These are phyloP conservation scores for Sylvietta virens DNA, from an alignment of 2,113 vertebrate species.

Conservation along the genomic window DNA sequence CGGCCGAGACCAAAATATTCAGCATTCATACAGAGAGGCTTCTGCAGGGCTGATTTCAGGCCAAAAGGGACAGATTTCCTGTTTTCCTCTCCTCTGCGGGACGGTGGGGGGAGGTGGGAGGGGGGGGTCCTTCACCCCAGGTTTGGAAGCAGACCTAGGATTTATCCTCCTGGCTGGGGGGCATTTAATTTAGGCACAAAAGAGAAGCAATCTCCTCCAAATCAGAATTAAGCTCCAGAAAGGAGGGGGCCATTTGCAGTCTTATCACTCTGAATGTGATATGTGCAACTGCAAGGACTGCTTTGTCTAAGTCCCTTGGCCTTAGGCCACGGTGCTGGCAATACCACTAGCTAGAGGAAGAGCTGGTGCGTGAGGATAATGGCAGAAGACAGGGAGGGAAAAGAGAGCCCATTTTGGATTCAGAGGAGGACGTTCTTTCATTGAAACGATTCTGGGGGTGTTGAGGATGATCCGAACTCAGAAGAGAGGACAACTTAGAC, in stretches of 20 bases:
- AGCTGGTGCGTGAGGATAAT: slow-evolving; percentile 74
- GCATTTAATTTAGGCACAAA: slow-evolving; percentile 22
- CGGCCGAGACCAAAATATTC: slow-evolving; percentile 37
- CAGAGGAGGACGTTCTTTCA: slow-evolving; percentile 51
- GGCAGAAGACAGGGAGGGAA: slow-evolving; percentile 71
- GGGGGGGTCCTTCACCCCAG: background rate
- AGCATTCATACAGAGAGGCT: slow-evolving; percentile 34
- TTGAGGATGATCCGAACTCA: slow-evolving; percentile 15
- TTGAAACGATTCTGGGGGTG: slow-evolving; percentile 41
- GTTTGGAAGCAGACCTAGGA: slow-evolving; percentile 19
- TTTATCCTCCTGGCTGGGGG: background rate
- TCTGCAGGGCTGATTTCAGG: slow-evolving; percentile 54
- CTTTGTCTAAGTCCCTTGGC: slow-evolving; percentile 79
- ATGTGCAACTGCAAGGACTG: slow-evolving; percentile 67
- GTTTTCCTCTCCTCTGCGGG: slow-evolving; percentile 55
- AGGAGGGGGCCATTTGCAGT: slow-evolving; percentile 63
- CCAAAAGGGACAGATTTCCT: slow-evolving; percentile 62
- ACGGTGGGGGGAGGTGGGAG: background rate
- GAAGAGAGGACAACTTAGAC: slow-evolving; percentile 44
- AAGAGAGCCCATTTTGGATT: slow-evolving; percentile 80
- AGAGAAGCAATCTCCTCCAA: background rate
- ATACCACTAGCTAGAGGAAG: slow-evolving; percentile 71
- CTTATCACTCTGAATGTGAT: slow-evolving; percentile 57
- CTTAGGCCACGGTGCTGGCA: slow-evolving; percentile 76
- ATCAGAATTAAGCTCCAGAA: slow-evolving; percentile 34